A percentile compares a stretch with the other conserved stretches of the same genome.
Evolutionary conservation across 2,888 invertebrate species (phyloP).

Genomic region (Oligia latruncula): DNA sequence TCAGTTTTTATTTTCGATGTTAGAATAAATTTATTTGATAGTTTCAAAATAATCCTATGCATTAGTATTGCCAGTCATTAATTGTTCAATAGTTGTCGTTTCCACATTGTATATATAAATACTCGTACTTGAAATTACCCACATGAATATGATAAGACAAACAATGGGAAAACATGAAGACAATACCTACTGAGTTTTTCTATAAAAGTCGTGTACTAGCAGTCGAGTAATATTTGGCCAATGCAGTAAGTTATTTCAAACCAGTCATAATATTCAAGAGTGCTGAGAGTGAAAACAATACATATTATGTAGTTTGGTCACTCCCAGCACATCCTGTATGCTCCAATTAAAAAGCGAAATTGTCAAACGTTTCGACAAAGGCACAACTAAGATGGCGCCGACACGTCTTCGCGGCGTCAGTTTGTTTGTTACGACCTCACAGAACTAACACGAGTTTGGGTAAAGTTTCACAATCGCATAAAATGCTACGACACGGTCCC

Average conservation of each 20-base stretch:
- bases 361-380: not conserved
- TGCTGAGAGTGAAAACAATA: too few species aligned
- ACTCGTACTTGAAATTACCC: not conserved
- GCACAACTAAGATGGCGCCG: conserved; percentile 4
- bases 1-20: too few species aligned
- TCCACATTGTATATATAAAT: not conserved
- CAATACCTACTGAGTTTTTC: not conserved
- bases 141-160: not conserved
- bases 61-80: not conserved
- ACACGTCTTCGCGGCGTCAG: not conserved
- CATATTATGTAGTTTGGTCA: not conserved
- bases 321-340: not conserved
- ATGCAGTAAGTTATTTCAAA: not conserved
- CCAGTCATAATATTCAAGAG: not conserved
- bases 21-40: not conserved
- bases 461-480: not conserved
- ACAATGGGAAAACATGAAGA: not conserved
- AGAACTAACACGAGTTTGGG: conserved; percentile 13
- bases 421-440: conserved; percentile 2
- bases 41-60: not conserved
- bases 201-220: not conserved
- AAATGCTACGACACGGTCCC: not conserved
- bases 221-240: not conserved
- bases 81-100: too few species aligned
- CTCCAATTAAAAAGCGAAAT: not conserved